Conservation (phyloP, 2,113 vertebrate species). For the Phodopus roborovskii region DNA sequence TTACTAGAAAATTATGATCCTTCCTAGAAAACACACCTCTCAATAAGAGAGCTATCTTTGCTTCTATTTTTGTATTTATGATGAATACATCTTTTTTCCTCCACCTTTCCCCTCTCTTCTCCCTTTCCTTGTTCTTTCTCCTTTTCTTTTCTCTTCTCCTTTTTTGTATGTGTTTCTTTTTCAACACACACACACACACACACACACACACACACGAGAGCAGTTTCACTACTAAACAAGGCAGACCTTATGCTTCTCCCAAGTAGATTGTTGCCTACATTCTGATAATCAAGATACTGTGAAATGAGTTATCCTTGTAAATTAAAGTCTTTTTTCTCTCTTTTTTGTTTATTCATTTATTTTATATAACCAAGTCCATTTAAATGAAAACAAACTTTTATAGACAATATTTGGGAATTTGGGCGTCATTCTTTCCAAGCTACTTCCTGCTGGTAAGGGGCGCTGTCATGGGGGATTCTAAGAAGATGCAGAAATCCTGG, state of each 20-base stretch:
- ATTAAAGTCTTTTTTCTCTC: too few relatives aligned
- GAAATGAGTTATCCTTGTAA: constrained; percentile 12
- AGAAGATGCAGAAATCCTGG: too few relatives aligned
- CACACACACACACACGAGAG: neutral
- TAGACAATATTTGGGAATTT: too few relatives aligned
- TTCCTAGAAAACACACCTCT: neutral
- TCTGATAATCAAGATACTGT: neutral
- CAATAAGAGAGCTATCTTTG: neutral
- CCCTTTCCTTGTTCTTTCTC: neutral
- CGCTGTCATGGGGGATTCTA: too few relatives aligned
- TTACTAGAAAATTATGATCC: neutral
- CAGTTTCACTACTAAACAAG: constrained; percentile 1
- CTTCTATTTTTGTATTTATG: constrained; percentile 27
- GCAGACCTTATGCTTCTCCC: neutral
- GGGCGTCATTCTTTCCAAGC: too few relatives aligned
- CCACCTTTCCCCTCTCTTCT: neutral
- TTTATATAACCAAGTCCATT: too few relatives aligned
- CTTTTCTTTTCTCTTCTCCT: neutral
- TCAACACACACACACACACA: neutral
- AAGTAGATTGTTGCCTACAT: neutral
- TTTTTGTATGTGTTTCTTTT: neutral
- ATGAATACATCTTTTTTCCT: neutral
- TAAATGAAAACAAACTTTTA: too few relatives aligned
- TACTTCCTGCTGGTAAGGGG: too few relatives aligned
- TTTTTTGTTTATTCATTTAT: too few relatives aligned